Conservation (phyloP, 2,797 vertebrate species). For the Anabas testudineus region DNA sequence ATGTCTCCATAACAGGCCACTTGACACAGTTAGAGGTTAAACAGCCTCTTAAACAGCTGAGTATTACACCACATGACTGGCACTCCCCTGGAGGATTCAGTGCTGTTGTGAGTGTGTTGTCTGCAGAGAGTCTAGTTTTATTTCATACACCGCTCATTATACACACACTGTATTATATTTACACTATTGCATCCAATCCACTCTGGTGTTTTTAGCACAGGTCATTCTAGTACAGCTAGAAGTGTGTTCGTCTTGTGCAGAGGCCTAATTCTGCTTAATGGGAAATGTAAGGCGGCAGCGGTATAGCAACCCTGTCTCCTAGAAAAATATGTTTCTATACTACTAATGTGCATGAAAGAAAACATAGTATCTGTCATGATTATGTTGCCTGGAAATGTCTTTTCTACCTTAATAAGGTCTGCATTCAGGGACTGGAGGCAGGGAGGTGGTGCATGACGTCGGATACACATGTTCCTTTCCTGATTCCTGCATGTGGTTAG, state of each 20-base stretch:
- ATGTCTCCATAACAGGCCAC: slow-evolving; percentile 60
- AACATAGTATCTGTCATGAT: not conserved
- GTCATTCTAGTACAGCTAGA: slow-evolving; percentile 38
- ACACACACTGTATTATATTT: slow-evolving; percentile 52
- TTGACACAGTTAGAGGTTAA: slow-evolving; percentile 78
- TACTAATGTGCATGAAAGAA: slow-evolving; percentile 10
- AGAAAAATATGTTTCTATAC: not conserved
- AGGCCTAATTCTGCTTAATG: slow-evolving; percentile 42
- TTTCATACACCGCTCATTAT: slow-evolving; percentile 57
- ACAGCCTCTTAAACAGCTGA: slow-evolving; percentile 76
- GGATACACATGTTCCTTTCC: not conserved
- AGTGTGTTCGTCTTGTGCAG: slow-evolving; percentile 20
- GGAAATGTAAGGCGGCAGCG: slow-evolving; percentile 21
- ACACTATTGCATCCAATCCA: slow-evolving; percentile 54
- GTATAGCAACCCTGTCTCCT: slow-evolving; percentile 1
- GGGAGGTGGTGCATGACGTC: not conserved
- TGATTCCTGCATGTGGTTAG: not conserved
- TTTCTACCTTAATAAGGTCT: not conserved
- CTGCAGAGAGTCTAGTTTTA: slow-evolving; percentile 61
- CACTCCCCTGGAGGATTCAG: slow-evolving; percentile 52
- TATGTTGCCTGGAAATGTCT: not conserved
- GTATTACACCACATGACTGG: slow-evolving; percentile 61
- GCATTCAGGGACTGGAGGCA: not conserved
- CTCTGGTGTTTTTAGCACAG: slow-evolving; percentile 34
- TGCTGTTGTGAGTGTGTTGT: slow-evolving; percentile 56